phyloP scores from a whole-genome alignment of 2,888 invertebrate genomes.

The Acheta domesticus region DNA sequence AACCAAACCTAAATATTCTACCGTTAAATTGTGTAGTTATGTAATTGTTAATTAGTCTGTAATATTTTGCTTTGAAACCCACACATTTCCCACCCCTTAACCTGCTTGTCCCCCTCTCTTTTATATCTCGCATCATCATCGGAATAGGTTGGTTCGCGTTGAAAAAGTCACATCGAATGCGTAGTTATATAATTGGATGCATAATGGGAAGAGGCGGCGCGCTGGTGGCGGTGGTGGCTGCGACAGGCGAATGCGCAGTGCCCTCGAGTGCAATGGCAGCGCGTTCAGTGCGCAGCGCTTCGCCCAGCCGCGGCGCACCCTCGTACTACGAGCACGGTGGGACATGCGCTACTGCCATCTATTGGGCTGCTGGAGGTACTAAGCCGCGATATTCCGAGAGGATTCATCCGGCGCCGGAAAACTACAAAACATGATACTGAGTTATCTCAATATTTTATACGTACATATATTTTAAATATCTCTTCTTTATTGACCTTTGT shows the following conservation, averaged over 20 bases:
- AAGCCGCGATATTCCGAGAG: too few relatives aligned
- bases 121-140: slow-evolving; percentile 9
- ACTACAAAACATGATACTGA: too few relatives aligned
- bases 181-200: slow-evolving; percentile 18
- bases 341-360: not conserved
- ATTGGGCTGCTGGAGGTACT: not conserved
- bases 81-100: slow-evolving; percentile 18
- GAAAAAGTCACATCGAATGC: slow-evolving; percentile 2
- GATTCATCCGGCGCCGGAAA: too few relatives aligned
- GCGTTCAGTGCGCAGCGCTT: not conserved
- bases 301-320: not conserved
- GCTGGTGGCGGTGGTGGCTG: not conserved
- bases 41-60: slow-evolving; percentile 18
- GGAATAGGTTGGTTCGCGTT: slow-evolving; percentile 2
- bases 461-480: too few relatives aligned
- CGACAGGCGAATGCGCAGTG: not conserved
- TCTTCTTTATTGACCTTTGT: too few relatives aligned
- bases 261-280: not conserved
- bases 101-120: not conserved
- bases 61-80: slow-evolving; percentile 9
- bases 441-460: too few relatives aligned
- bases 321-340: not conserved
- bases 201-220: slow-evolving; percentile 2
- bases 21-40: slow-evolving; percentile 10
- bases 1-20: slow-evolving; percentile 5